Percentiles rank a stretch among this genome's conserved stretches.
phyloP scores from a whole-genome alignment of 2,888 invertebrate genomes.

The Linyphia triangularis region DNA sequence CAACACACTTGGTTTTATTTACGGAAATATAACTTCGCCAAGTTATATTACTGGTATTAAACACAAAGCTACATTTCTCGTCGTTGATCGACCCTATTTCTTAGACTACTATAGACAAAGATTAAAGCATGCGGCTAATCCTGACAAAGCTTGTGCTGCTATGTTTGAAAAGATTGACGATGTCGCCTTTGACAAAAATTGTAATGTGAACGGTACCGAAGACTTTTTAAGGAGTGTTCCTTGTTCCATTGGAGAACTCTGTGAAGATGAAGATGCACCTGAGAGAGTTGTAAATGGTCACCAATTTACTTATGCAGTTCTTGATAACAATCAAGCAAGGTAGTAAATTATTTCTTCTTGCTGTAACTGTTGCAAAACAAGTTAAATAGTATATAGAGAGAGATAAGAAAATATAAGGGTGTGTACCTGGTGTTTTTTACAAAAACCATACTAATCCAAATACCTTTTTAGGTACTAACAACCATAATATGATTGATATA shows the following conservation, averaged over 20 bases:
- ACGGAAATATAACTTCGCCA: conserved; percentile 90
- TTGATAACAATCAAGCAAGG: conserved; percentile 93
- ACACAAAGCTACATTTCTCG: conserved; percentile 86
- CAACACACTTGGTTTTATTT: conserved; percentile 95
- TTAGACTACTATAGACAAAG: conserved; percentile 93
- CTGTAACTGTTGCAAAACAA: too few species aligned
- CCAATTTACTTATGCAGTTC: conserved; percentile 96
- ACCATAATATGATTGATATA: too few species aligned
- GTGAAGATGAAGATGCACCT: conserved; percentile 91
- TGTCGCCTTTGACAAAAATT: conserved; percentile 90
- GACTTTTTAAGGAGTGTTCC: conserved; percentile 92
- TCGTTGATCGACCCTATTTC: conserved; percentile 92
- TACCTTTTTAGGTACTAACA: too few species aligned
- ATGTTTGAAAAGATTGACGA: conserved; percentile 92
- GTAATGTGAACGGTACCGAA: conserved; percentile 88
- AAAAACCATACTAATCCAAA: too few species aligned
- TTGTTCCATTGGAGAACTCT: conserved; percentile 87
- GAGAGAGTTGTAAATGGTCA: conserved; percentile 91
- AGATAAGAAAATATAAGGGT: too few species aligned
- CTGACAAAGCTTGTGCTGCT: conserved; percentile 87
- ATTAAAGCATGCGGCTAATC: conserved; percentile 82
- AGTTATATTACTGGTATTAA: conserved; percentile 12
- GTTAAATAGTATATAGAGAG: too few species aligned
- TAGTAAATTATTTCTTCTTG: conserved; percentile 80
- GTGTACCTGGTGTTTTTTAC: too few species aligned